These are phyloP conservation scores for Apogon talboti DNA, from an alignment of 2,797 vertebrate genomes.

Conservation along the genomic window DNA sequence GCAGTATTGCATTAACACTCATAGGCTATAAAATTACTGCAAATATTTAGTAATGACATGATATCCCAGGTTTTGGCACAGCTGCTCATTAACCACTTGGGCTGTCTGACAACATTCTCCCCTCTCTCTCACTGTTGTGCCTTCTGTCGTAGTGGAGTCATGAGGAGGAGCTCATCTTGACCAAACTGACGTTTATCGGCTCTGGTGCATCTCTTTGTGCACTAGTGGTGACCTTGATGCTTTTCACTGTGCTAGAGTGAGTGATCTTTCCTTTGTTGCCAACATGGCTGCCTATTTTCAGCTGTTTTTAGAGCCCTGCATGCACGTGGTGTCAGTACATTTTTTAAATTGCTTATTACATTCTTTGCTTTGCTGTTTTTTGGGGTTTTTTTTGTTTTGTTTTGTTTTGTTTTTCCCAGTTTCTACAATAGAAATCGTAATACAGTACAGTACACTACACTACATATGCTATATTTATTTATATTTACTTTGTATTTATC, in stretches of 20 bases:
- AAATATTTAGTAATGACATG: background rate
- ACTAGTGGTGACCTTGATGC: constrained; percentile 86
- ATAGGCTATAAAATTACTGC: background rate
- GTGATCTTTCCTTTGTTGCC: constrained; percentile 53
- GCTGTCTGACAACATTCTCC: background rate
- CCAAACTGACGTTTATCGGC: constrained; percentile 87
- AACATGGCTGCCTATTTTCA: constrained; percentile 20
- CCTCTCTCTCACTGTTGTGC: constrained; percentile 13
- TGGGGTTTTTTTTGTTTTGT: too few relatives aligned
- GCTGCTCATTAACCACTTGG: background rate
- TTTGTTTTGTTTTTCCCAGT: too few relatives aligned
- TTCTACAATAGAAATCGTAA: background rate
- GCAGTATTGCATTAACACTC: background rate
- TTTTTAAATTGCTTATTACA: too few relatives aligned
- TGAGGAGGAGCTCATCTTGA: constrained; percentile 83
- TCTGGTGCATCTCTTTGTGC: constrained; percentile 87
- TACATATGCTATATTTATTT: too few relatives aligned
- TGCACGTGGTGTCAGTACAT: too few relatives aligned
- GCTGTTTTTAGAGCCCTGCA: background rate
- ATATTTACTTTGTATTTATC: too few relatives aligned
- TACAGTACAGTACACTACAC: too few relatives aligned
- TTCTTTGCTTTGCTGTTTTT: background rate
- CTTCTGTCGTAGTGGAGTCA: constrained; percentile 80
- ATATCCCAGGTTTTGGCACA: background rate
- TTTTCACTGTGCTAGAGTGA: constrained; percentile 88